A percentile compares a stretch with the other conserved stretches of the same genome.
Conservation (phyloP, 1,140 invertebrate species). For the Eriosoma lanigerum region DNA sequence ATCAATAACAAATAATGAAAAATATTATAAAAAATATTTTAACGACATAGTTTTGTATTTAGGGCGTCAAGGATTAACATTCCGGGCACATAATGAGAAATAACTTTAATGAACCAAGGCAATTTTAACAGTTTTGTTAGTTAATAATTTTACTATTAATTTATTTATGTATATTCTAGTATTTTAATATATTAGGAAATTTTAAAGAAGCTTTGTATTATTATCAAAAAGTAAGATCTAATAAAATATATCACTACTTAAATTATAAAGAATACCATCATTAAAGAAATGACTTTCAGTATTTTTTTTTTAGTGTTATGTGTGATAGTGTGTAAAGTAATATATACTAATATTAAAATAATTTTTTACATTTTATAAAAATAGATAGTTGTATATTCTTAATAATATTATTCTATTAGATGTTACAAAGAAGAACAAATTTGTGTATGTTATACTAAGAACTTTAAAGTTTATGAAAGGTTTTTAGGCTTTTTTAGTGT, state of each 20-base stretch:
- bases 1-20: not conserved
- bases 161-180: too few relatives aligned
- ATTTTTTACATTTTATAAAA: too few relatives aligned
- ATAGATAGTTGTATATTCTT: not conserved
- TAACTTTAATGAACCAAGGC: slow-evolving; percentile 2
- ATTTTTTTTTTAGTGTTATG: too few relatives aligned
- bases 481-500: slow-evolving; percentile 18
- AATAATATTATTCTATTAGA: not conserved
- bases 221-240: not conserved
- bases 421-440: slow-evolving; percentile 9
- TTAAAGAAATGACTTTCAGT: too few relatives aligned
- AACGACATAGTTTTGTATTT: not conserved
- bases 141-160: too few relatives aligned
- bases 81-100: not conserved
- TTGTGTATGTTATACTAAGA: slow-evolving; percentile 1
- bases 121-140: too few relatives aligned
- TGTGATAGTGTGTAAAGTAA: too few relatives aligned
- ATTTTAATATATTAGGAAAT: too few relatives aligned
- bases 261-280: not conserved
- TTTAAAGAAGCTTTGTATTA: slow-evolving; percentile 16
- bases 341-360: too few relatives aligned
- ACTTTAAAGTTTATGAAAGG: slow-evolving; percentile 5
- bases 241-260: not conserved
- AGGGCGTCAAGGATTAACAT: not conserved
- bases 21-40: not conserved